Evolutionary conservation across 2,888 invertebrate species (phyloP), one percentile per base, ranked within the genome.

Genomic region (Dryobotodes eremita): DNA sequence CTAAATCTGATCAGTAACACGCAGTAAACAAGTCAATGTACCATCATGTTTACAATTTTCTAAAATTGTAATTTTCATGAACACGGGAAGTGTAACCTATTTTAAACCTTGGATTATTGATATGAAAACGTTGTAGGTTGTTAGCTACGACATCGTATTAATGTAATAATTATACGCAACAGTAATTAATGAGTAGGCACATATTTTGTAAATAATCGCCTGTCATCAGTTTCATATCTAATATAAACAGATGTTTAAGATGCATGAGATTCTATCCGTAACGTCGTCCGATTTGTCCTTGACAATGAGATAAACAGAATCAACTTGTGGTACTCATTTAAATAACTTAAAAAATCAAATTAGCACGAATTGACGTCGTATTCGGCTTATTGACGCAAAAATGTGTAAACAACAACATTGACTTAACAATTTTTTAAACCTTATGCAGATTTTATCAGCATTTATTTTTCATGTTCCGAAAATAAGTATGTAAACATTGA

Each of bases 341-440:
- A 71, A 82, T 82, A 83, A 53, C n/a, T 57, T 62, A 26, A 71
- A 79, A 82, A n/a, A 69, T 26, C 50, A 23, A 79, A 69, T 84
- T 79, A 69, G 50, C 71, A 53, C 23, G 20, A 36, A 13, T 71
- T 26, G 69, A 79, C 80, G 79, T 82, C 81, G 84, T 36, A 62
- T 23, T 53, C 36, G 46, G 13, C 20, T 17, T 76, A 48, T 31
- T n/a, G 55, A 42, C 36, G 59, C 59, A 50, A 57, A 64, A 36
- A 55, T 57, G 31, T 69, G 17, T 57, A 7, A 75, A 62, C 23
- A 7, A 31, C 36, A 77, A 42, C n/a, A 42, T 50, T 59, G 3
- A 23, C 11, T 42, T 15, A 11, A 10, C 17, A 31, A 73, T 59
- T 81, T 66, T 65, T 68, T 71, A 1, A 57, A 31, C 8, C 31